Conservation (phyloP, 2,888 invertebrate species). For the Drosophila heteroneura region DNA sequence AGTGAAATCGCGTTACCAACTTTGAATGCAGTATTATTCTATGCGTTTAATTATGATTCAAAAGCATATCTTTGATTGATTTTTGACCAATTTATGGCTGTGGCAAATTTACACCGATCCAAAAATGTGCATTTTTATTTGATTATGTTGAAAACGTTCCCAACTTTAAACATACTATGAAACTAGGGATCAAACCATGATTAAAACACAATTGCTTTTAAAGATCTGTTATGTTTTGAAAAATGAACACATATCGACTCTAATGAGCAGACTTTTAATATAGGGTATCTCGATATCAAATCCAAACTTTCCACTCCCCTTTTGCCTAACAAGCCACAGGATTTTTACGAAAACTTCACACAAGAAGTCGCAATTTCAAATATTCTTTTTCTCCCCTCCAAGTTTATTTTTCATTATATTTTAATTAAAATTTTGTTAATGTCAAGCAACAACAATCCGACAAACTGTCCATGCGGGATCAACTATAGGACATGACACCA, state of each 20-base stretch:
- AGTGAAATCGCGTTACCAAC: not conserved
- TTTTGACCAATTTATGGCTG: not conserved
- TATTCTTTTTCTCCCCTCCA: conserved; percentile 1
- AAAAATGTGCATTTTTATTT: rapidly evolving
- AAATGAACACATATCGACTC: not conserved
- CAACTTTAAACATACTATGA: not conserved
- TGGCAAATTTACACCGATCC: not conserved
- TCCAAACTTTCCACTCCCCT: not conserved
- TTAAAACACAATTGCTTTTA: not conserved
- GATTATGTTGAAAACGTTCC: not conserved
- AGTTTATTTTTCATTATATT: conserved; percentile 63
- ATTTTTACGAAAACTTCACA: conserved; percentile 8
- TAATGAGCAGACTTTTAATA: not conserved
- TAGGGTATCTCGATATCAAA: not conserved
- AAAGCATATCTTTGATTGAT: not conserved
- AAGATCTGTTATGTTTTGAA: not conserved
- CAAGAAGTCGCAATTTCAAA: conserved; percentile 19
- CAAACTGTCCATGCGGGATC: conserved; percentile 28
- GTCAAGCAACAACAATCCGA: conserved; percentile 22
- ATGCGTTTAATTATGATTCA: rapidly evolving
- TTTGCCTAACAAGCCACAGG: not conserved
- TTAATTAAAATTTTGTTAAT: conserved; percentile 68
- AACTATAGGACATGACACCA: conserved; percentile 41
- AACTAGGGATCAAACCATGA: rapidly evolving
- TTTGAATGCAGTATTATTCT: not conserved